Conservation (phyloP, 2,797 vertebrate species). For the Dermochelys coriacea region DNA sequence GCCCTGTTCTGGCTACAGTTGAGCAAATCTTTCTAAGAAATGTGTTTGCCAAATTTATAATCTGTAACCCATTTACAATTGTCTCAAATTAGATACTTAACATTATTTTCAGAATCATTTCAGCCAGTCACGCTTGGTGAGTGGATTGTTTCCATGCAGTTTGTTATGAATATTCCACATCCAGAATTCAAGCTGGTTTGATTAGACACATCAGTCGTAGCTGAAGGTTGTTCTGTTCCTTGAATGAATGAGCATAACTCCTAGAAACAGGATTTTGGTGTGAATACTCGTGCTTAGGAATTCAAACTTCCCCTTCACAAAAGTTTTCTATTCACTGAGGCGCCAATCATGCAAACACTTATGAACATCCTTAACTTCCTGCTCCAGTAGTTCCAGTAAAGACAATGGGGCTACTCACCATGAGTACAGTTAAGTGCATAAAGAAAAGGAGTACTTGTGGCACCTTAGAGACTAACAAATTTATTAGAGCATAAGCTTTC, state of each 20-base stretch:
- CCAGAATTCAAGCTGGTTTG: neutral
- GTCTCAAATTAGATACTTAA: no score
- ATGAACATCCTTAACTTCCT: neutral
- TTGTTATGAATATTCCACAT: neutral
- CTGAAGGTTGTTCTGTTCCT: no score
- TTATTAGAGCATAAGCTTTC: no score
- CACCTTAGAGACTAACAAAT: no score
- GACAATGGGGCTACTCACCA: neutral
- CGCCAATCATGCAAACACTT: neutral
- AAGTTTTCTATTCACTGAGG: neutral
- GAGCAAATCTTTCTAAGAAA: no score
- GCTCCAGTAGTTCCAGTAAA: neutral
- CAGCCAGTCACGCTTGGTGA: neutral
- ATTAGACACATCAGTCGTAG: neutral
- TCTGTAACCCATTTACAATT: no score
- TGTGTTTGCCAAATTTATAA: no score
- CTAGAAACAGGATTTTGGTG: neutral
- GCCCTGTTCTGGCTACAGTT: no score
- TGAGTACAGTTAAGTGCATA: neutral
- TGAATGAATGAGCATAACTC: neutral
- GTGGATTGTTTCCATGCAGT: neutral
- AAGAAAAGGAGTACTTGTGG: no score
- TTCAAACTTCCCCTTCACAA: neutral
- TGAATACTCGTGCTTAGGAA: neutral
- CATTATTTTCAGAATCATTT: no score